Percentiles rank a stretch among this genome's conserved stretches.
Conservation (phyloP, 2,888 invertebrate genomes). For the Athalia circularis region DNA sequence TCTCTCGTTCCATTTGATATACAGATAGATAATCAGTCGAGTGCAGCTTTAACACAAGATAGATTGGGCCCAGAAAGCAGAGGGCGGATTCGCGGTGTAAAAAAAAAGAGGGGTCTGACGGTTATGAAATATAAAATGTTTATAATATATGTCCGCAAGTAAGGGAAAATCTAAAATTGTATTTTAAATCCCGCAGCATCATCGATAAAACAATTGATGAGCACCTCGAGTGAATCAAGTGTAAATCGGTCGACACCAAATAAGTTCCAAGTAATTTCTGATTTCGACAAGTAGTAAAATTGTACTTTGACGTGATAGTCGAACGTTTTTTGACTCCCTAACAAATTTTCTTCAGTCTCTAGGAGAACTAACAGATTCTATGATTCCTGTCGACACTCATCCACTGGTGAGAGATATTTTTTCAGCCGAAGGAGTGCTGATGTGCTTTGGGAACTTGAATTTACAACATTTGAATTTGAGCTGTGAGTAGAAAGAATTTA, state of each 20-base stretch:
- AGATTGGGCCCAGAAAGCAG: background rate
- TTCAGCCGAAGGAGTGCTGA: slow-evolving; percentile 60
- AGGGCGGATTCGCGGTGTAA: slow-evolving; percentile 12
- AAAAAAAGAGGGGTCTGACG: slow-evolving; percentile 44
- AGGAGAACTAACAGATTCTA: slow-evolving; percentile 24
- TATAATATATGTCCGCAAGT: background rate
- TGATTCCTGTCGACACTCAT: slow-evolving; percentile 54
- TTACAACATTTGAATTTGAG: slow-evolving; percentile 68
- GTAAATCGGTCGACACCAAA: slow-evolving; percentile 26
- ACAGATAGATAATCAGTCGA: slow-evolving; percentile 28
- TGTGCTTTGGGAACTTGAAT: slow-evolving; percentile 67
- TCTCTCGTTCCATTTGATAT: background rate
- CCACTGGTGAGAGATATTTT: slow-evolving; percentile 66
- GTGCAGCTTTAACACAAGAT: background rate
- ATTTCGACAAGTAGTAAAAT: background rate
- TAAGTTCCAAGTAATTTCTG: slow-evolving; percentile 21
- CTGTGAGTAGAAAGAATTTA: slow-evolving; percentile 60
- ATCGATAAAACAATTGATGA: slow-evolving; percentile 15
- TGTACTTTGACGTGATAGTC: background rate
- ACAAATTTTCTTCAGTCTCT: slow-evolving; percentile 11
- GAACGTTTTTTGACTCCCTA: background rate
- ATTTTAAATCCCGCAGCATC: slow-evolving; percentile 7
- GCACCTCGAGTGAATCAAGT: slow-evolving; percentile 24
- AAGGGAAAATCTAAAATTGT: background rate
- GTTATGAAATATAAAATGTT: slow-evolving; percentile 40